A percentile compares a stretch with the other conserved stretches of the same genome.
These are phyloP conservation scores for Drosophila tsacasi DNA, from an alignment of 1,140 invertebrate genomes.

Conservation along the genomic window DNA sequence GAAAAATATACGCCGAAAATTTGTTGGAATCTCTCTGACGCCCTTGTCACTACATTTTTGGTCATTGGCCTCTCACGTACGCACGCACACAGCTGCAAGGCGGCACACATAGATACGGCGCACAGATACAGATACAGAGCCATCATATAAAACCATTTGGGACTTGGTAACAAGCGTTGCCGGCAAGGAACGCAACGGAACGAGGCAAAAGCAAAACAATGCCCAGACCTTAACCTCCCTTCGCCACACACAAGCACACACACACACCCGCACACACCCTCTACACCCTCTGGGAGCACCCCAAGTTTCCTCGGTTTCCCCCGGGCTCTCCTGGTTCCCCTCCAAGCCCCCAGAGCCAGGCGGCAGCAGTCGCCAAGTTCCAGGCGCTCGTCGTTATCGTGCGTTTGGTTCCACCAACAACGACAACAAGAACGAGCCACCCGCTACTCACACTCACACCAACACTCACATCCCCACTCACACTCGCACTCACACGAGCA, in stretches of 20 bases:
- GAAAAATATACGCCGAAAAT: constrained; percentile 38
- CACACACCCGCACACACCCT: background rate
- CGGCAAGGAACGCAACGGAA: constrained; percentile 19
- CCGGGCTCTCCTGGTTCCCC: background rate
- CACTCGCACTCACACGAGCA: constrained; percentile 9
- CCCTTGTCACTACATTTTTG: constrained; percentile 76
- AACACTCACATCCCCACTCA: constrained; percentile 14
- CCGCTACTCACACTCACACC: constrained; percentile 51
- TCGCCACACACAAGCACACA: constrained; percentile 3
- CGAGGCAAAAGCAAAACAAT: constrained; percentile 48
- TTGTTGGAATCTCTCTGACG: constrained; percentile 57
- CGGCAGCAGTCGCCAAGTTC: constrained; percentile 17
- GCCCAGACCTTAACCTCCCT: constrained; percentile 35
- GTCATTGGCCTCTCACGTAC: constrained; percentile 51
- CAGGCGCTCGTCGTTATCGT: constrained; percentile 61
- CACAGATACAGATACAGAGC: constrained; percentile 3
- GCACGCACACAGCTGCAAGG: constrained; percentile 6
- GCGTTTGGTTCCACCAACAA: constrained; percentile 40
- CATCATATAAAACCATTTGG: constrained; percentile 37
- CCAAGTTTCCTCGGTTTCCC: background rate
- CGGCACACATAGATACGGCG: constrained; percentile 7
- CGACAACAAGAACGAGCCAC: constrained; percentile 46
- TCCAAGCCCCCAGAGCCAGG: background rate
- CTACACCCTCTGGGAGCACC: constrained; percentile 1
- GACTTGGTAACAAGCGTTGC: constrained; percentile 55